These are phyloP conservation scores for Sinocyclocheilus anshuiensis DNA, from an alignment of 2,113 vertebrate species.

Conservation along the genomic window DNA sequence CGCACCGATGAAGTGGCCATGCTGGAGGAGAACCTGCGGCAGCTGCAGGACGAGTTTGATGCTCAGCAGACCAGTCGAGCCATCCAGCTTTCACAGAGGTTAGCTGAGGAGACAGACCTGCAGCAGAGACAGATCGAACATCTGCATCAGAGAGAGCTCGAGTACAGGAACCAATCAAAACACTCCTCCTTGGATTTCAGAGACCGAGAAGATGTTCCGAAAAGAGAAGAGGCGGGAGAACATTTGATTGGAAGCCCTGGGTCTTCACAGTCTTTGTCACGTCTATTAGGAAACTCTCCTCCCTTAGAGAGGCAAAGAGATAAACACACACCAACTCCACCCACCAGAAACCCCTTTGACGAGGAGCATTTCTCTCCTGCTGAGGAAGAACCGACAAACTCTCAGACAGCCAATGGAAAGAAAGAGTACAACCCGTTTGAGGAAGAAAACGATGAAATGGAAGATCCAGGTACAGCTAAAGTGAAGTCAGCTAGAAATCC, in stretches of 20 bases:
- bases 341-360: conserved; percentile 82
- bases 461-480: conserved; percentile 43
- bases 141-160: conserved; percentile 77
- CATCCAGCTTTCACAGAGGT: conserved; percentile 85
- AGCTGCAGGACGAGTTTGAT: conserved; percentile 94
- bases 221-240: conserved; percentile 47
- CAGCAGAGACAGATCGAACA: conserved; percentile 84
- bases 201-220: background rate
- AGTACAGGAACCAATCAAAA: conserved; percentile 70
- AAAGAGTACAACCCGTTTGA: conserved; percentile 93
- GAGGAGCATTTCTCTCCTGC: conserved; percentile 76
- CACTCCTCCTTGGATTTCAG: conserved; percentile 73
- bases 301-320: conserved; percentile 20
- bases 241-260: conserved; percentile 24
- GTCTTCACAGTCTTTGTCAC: conserved; percentile 54
- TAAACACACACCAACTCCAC: conserved; percentile 53
- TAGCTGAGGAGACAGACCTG: conserved; percentile 85
- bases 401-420: conserved; percentile 65
- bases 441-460: conserved; percentile 70
- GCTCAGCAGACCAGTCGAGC: conserved; percentile 90
- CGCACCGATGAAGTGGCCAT: conserved; percentile 84
- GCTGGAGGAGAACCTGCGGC: conserved; percentile 91
- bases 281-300: conserved; percentile 56
- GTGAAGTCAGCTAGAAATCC: conserved; percentile 72
- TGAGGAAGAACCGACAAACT: conserved; percentile 74